Evolutionary conservation across 2,113 vertebrate genomes (phyloP).

Genomic region (Sphyrna mokarran): DNA sequence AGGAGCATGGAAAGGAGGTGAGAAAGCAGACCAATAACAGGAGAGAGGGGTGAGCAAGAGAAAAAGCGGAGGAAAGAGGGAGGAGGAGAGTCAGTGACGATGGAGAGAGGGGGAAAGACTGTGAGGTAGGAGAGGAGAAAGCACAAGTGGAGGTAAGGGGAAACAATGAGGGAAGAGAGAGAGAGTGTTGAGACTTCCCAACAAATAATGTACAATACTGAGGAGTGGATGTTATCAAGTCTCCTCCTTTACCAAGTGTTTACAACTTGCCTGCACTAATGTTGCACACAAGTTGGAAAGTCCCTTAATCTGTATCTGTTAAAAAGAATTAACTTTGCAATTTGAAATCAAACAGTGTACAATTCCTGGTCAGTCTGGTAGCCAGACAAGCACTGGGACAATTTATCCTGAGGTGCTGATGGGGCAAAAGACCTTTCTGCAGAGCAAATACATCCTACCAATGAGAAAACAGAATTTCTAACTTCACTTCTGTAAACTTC

Average conservation of each 20-base stretch:
- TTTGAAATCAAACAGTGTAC: background rate
- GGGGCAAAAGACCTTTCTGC: background rate
- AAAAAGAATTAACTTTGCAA: background rate
- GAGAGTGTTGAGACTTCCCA: background rate
- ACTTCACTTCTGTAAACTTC: background rate
- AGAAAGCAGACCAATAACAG: too few relatives aligned
- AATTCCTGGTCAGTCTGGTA: background rate
- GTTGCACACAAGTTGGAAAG: too few relatives aligned
- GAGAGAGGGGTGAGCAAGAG: too few relatives aligned
- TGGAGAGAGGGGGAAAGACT: too few relatives aligned
- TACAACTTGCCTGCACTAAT: background rate
- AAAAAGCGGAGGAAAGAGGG: too few relatives aligned
- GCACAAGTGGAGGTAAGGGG: too few relatives aligned
- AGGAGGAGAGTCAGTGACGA: too few relatives aligned
- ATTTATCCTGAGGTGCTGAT: background rate
- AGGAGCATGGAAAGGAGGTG: too few relatives aligned
- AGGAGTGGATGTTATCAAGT: background rate
- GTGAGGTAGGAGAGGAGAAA: too few relatives aligned
- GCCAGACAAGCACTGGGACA: background rate
- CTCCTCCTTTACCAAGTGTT: background rate
- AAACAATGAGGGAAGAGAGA: background rate
- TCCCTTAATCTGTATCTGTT: background rate
- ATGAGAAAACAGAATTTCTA: background rate
- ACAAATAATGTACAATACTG: background rate
- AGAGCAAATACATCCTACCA: background rate